A percentile compares a stretch with the other conserved stretches of the same genome.
phyloP scores from a whole-genome alignment of 2,113 vertebrate species.

The Crypturellus undulatus region DNA sequence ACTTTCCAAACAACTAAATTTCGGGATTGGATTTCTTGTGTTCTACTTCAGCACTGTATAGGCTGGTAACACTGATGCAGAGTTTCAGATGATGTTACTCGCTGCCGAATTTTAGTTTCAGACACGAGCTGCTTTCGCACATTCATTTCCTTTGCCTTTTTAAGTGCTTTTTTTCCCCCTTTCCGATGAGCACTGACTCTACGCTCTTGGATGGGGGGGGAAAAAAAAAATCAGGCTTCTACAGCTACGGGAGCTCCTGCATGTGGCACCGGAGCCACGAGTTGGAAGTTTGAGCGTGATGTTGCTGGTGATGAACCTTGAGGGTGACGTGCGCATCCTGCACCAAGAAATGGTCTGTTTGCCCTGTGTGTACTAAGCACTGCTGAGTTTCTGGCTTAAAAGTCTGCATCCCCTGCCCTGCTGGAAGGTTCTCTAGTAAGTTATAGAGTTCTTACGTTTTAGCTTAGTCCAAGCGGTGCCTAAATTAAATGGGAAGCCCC shows the following conservation, averaged over 20 bases:
- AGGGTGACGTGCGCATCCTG: rapidly evolving
- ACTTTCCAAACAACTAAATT: not conserved
- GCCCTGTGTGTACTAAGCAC: not conserved
- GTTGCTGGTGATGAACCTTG: not conserved
- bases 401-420: not conserved
- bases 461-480: not conserved
- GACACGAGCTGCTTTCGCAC: not conserved
- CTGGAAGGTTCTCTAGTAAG: not conserved
- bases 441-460: not conserved
- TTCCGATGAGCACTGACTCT: not conserved
- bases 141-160: not conserved
- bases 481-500: not conserved
- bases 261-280: not conserved
- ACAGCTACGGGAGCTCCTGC: not conserved
- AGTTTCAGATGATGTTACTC: constrained; percentile 45
- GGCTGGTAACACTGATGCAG: not conserved
- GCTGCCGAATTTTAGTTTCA: constrained; percentile 28
- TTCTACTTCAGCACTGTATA: not conserved
- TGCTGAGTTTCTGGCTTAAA: not conserved
- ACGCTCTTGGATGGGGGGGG: not conserved
- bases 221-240: not conserved
- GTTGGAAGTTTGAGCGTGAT: not conserved
- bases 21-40: not conserved
- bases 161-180: not conserved
- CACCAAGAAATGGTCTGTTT: not conserved